phyloP scores from a whole-genome alignment of 2,888 invertebrate genomes.

The Lasius platythorax region DNA sequence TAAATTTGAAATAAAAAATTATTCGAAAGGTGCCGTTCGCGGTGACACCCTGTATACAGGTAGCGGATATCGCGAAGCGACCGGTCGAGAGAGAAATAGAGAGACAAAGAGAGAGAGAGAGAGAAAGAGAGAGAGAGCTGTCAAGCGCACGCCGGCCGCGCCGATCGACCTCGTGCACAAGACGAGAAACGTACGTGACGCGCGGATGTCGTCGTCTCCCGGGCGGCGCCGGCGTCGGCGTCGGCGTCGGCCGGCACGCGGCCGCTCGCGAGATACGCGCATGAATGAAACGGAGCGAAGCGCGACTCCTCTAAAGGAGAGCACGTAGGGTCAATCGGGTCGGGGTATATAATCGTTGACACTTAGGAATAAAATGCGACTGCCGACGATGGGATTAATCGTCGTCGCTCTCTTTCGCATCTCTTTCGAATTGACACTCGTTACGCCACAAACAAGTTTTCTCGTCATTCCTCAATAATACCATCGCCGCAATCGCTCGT shows the following conservation, averaged over 20 bases:
- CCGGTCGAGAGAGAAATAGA: not conserved
- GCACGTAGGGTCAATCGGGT: constrained; percentile 38
- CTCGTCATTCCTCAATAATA: not conserved
- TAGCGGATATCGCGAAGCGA: not conserved
- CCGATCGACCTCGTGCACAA: constrained; percentile 60
- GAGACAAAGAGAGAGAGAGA: not conserved
- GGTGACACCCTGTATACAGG: not conserved
- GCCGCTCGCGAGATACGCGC: constrained; percentile 63
- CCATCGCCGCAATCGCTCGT: not conserved
- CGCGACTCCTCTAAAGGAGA: constrained; percentile 37
- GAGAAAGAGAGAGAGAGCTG: constrained; percentile 58
- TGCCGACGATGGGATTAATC: constrained; percentile 27
- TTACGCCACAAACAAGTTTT: constrained; percentile 6
- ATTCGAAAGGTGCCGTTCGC: not conserved
- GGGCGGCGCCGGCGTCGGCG: constrained; percentile 50
- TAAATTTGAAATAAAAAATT: too few species aligned
- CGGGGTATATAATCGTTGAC: constrained; percentile 33
- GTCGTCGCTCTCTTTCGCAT: not conserved
- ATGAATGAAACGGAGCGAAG: constrained; percentile 71
- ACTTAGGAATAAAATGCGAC: constrained; percentile 7
- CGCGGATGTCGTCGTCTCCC: constrained; percentile 55
- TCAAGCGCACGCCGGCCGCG: constrained; percentile 73
- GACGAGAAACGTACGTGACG: constrained; percentile 52
- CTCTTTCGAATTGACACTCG: not conserved
- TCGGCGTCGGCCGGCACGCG: constrained; percentile 34